Evolutionary conservation across 1,140 invertebrate species (phyloP).

Genomic region (Eciton burchellii): DNA sequence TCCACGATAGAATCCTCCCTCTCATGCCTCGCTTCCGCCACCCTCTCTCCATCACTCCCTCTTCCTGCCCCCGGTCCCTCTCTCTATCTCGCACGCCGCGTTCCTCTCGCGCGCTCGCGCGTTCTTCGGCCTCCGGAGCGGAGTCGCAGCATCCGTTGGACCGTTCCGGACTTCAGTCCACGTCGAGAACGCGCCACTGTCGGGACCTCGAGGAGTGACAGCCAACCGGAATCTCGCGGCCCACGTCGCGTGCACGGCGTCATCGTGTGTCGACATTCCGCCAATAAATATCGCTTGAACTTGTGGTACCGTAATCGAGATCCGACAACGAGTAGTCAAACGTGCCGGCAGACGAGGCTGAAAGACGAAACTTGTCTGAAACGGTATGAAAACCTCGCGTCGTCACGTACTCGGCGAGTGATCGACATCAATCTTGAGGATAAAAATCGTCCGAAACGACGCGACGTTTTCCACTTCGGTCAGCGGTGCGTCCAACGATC

Average conservation of each 20-base stretch:
- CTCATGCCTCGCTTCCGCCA: slow-evolving; percentile 54
- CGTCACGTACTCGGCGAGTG: background rate
- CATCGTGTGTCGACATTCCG: slow-evolving; percentile 19
- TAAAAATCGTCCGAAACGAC: background rate
- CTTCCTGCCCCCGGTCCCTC: slow-evolving; percentile 51
- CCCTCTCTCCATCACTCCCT: slow-evolving; percentile 59
- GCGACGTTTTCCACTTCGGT: background rate
- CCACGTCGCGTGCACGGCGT: slow-evolving; percentile 39
- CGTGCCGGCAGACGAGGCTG: background rate
- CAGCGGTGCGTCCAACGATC: background rate
- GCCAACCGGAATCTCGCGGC: slow-evolving; percentile 39
- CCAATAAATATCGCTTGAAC: background rate
- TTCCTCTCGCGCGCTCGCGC: slow-evolving; percentile 77
- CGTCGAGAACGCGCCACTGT: slow-evolving; percentile 83
- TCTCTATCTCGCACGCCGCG: slow-evolving; percentile 69
- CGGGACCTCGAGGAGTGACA: slow-evolving; percentile 79
- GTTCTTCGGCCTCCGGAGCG: slow-evolving; percentile 76
- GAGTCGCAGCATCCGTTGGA: slow-evolving; percentile 81
- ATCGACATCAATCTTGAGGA: background rate
- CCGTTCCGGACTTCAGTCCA: slow-evolving; percentile 82
- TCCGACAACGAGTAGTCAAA: background rate
- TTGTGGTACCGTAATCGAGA: background rate
- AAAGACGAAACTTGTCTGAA: background rate
- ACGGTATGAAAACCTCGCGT: background rate
- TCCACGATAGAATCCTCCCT: slow-evolving; percentile 51